phyloP scores from a whole-genome alignment of 2,888 invertebrate genomes.

The Chalcosyrphus nemorum region DNA sequence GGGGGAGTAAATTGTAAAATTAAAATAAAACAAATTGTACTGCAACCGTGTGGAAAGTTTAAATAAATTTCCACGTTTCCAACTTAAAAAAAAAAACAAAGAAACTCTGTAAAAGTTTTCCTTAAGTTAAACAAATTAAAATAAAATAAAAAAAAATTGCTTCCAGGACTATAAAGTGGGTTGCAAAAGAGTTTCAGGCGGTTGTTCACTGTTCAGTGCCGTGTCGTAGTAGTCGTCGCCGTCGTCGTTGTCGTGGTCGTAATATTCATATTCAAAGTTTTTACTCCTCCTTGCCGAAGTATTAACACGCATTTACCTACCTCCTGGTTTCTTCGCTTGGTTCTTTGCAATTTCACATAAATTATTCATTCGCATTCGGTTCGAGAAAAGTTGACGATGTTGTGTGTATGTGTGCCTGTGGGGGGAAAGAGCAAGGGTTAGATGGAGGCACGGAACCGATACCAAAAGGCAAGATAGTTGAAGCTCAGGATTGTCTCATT shows the following conservation, averaged over 20 bases:
- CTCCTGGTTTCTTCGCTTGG: slow-evolving; percentile 15
- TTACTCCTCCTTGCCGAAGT: slow-evolving; percentile 25
- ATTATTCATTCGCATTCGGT: slow-evolving; percentile 70
- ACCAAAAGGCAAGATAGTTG: slow-evolving; percentile 25
- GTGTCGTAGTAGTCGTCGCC: background rate
- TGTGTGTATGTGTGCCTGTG: too few species aligned
- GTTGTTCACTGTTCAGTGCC: too few species aligned
- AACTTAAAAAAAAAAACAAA: slow-evolving; percentile 28
- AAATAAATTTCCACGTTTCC: slow-evolving; percentile 42
- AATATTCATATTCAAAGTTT: slow-evolving; percentile 59
- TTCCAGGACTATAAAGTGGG: background rate
- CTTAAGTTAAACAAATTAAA: slow-evolving; percentile 48
- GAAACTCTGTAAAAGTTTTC: slow-evolving; percentile 53
- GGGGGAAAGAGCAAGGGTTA: background rate
- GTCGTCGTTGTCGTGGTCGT: slow-evolving; percentile 1
- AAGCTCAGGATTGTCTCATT: slow-evolving; percentile 63
- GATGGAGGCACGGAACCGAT: background rate
- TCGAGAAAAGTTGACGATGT: slow-evolving; percentile 58
- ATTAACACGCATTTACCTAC: slow-evolving; percentile 64
- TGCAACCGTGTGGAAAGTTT: slow-evolving; percentile 31
- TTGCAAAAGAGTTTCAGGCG: background rate
- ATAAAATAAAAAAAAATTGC: slow-evolving; percentile 42
- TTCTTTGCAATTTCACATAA: slow-evolving; percentile 66
- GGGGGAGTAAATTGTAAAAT: slow-evolving; percentile 14
- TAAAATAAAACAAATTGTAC: slow-evolving; percentile 44